Evolutionary conservation across 2,888 invertebrate genomes (phyloP), one percentile per base, ranked within the genome.

Genomic region (Drosophila paracracens): DNA sequence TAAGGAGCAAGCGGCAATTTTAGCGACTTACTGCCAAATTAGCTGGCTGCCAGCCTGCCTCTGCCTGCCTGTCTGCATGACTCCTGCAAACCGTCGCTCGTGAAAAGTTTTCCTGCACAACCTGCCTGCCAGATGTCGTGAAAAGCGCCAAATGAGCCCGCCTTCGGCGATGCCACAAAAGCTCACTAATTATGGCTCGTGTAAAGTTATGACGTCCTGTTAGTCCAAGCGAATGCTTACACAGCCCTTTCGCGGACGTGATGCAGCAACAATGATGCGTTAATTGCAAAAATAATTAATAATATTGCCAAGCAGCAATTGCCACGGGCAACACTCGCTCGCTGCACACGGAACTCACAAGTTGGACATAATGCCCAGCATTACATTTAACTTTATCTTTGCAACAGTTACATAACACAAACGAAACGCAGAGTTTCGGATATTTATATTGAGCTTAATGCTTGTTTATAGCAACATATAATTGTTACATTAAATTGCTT

Each of bases 221-320:
- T 67, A 66, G 63, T 50, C 43, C 57, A 56, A 29, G 52, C 65
- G 53, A 70, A 70, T 62, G 79, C 81, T 82, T 79, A 77, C 74
- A 67, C 66, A 74, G 74, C 76, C 81, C 67, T 78, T 85, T 79
- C 61, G 67, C 61, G 77, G 68, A 82, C 74, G 74, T 87, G 88
- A 87, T 88, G 79, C 79, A 77, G 88, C 86, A 87, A 88, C 83
- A 87, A 88, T 84, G 82, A 73, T 61, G 74, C 78, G 73, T 83
- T 88, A 88, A 88, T 88, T 88, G 88, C 84, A 77, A 80, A 88
- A 83, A 88, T 88, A 88, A 88, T 88, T 88, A 88, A 88, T 88
- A 84, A 87, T 74, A 72, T 82, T 75, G 58, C 65, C 57, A 51
- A 35, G 73, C 68, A 58, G 46, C 66, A 52, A 52, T 65, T 68